phyloP scores from a whole-genome alignment of 2,797 vertebrate species.

The Oceanodroma leucorhoa region DNA sequence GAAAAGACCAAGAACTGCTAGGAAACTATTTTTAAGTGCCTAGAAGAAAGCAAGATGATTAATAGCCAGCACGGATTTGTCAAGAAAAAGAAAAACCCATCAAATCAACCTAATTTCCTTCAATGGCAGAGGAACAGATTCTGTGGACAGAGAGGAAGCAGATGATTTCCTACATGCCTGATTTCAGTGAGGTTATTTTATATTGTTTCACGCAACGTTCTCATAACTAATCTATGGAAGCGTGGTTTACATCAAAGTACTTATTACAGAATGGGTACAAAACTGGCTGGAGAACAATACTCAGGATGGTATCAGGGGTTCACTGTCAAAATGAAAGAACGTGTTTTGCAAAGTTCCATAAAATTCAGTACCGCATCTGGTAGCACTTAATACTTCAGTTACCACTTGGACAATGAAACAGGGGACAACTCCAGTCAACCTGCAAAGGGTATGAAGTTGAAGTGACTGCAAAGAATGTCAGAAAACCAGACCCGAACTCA shows the following conservation, averaged over 20 bases:
- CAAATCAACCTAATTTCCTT: neutral
- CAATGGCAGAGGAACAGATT: neutral
- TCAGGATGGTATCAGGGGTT: neutral
- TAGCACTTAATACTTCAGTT: neutral
- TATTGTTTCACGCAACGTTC: neutral
- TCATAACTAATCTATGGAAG: neutral
- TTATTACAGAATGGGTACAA: neutral
- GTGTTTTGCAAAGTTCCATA: neutral
- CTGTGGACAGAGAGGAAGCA: neutral
- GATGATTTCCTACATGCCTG: neutral
- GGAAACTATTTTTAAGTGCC: neutral
- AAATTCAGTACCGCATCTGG: neutral
- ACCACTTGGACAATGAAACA: neutral
- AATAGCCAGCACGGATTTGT: neutral
- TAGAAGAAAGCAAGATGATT: neutral
- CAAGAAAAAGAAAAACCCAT: neutral
- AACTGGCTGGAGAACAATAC: neutral
- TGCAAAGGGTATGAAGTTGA: fast-evolving
- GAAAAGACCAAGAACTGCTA: neutral
- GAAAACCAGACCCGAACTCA: neutral
- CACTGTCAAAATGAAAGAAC: neutral
- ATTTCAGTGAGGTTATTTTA: neutral
- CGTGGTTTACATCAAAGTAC: neutral
- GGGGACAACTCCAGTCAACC: neutral
- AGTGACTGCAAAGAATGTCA: fast-evolving